A percentile compares a stretch with the other conserved stretches of the same genome.
Conservation (phyloP, 2,797 vertebrate species). For the Argyrosomus regius region DNA sequence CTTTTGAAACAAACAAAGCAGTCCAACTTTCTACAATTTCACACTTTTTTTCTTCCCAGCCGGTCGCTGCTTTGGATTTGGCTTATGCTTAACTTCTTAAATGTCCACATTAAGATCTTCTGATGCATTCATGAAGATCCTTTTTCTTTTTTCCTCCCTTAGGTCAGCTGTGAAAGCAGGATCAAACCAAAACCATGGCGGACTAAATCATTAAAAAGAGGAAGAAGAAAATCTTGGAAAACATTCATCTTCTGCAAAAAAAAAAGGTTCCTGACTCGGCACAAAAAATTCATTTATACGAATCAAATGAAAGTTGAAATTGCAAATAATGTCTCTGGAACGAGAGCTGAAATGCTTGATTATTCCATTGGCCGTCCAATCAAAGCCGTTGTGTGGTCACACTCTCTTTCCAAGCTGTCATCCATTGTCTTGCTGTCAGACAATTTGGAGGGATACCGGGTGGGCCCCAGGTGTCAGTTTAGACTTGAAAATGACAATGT, state of each 20-base stretch:
- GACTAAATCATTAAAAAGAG: constrained; percentile 18
- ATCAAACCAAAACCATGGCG: constrained; percentile 16
- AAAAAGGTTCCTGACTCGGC: constrained; percentile 36
- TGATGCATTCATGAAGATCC: constrained; percentile 43
- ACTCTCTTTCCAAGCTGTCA: constrained; percentile 61
- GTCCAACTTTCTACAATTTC: constrained; percentile 63
- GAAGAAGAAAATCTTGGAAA: constrained; percentile 23
- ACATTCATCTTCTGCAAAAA: constrained; percentile 34
- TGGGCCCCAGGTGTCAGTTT: constrained; percentile 79
- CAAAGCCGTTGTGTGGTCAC: constrained; percentile 38
- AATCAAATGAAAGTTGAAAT: constrained; percentile 63
- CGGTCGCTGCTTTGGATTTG: constrained; percentile 55
- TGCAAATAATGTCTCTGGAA: constrained; percentile 45
- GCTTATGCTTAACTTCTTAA: constrained; percentile 71
- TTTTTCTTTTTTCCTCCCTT: neutral
- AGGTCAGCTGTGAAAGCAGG: constrained; percentile 52
- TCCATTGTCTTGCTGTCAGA: constrained; percentile 55
- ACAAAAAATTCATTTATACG: constrained; percentile 19
- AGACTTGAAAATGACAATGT: constrained; percentile 76
- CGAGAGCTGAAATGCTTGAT: constrained; percentile 42
- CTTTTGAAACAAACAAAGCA: constrained; percentile 78
- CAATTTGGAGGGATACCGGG: constrained; percentile 65
- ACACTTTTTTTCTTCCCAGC: constrained; percentile 32
- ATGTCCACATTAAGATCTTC: constrained; percentile 64
- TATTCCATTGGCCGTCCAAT: constrained; percentile 62